Evolutionary conservation across 2,113 vertebrate species (phyloP).

Genomic region (Microcebus lehilahytsara): DNA sequence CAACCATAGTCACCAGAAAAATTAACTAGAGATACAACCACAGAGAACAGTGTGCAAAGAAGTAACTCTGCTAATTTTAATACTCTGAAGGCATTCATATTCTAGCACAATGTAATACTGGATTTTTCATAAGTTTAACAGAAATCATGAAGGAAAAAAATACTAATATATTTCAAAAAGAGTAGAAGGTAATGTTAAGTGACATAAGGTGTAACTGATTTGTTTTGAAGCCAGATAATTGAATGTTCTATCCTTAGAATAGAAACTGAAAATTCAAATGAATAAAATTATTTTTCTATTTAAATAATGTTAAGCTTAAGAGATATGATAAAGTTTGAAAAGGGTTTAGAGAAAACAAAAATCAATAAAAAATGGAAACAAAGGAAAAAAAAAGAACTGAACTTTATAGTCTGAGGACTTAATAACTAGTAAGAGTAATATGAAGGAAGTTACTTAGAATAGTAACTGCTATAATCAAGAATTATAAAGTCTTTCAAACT

Average conservation of each 20-base stretch:
- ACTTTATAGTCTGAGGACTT: background rate
- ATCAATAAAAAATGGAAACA: background rate
- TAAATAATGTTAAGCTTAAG: conserved; percentile 30
- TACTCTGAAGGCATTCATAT: background rate
- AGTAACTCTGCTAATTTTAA: background rate
- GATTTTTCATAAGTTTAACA: conserved; percentile 8
- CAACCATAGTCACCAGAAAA: background rate
- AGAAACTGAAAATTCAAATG: conserved; percentile 41
- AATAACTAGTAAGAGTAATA: background rate
- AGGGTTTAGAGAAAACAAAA: conserved; percentile 16
- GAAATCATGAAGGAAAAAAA: conserved; percentile 21
- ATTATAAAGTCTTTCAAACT: conserved; percentile 12
- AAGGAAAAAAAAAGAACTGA: background rate
- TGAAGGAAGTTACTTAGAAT: conserved; percentile 8
- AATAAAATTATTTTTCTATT: conserved; percentile 44
- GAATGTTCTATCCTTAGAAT: background rate
- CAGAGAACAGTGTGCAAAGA: background rate
- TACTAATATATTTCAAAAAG: background rate
- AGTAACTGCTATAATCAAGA: background rate
- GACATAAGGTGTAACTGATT: background rate
- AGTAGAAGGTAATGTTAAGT: background rate
- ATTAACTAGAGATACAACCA: background rate
- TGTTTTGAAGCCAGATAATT: background rate
- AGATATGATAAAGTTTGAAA: background rate
- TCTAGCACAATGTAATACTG: background rate